Conservation (phyloP, 2,797 vertebrate genomes). For the Emydoidea blandingii region DNA sequence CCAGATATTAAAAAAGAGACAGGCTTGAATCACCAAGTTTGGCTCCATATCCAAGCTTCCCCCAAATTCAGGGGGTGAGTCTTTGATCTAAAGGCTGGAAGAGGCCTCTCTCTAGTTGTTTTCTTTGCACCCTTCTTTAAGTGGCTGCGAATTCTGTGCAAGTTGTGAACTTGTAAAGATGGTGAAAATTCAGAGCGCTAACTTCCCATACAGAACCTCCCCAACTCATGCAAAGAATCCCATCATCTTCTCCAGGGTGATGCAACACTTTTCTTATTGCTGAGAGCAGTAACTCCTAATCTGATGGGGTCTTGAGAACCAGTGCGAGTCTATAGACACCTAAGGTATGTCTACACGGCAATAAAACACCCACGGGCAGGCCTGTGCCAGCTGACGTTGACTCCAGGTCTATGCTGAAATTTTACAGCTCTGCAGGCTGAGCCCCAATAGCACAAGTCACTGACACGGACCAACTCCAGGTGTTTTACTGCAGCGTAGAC, state of each 20-base stretch:
- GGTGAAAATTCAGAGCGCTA: neutral
- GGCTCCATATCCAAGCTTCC: neutral
- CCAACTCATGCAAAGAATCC: neutral
- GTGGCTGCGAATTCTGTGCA: neutral
- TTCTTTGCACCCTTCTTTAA: neutral
- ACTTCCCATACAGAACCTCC: neutral
- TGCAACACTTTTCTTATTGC: neutral
- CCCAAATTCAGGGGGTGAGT: neutral
- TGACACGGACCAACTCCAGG: neutral
- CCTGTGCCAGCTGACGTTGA: neutral
- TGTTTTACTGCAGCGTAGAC: neutral
- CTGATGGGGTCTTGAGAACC: neutral
- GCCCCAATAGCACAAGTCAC: no score
- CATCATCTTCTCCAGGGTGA: neutral
- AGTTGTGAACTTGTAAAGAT: neutral
- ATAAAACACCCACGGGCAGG: neutral
- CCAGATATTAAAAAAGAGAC: neutral
- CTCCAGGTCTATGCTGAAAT: neutral
- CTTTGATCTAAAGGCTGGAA: neutral
- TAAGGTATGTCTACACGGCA: neutral
- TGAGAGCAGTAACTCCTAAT: neutral
- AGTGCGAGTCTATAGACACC: neutral
- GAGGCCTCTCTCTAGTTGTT: rapidly evolving
- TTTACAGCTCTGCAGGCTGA: neutral
- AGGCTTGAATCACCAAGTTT: neutral